phyloP scores from a whole-genome alignment of 2,888 invertebrate species.

The Crematogaster levior region DNA sequence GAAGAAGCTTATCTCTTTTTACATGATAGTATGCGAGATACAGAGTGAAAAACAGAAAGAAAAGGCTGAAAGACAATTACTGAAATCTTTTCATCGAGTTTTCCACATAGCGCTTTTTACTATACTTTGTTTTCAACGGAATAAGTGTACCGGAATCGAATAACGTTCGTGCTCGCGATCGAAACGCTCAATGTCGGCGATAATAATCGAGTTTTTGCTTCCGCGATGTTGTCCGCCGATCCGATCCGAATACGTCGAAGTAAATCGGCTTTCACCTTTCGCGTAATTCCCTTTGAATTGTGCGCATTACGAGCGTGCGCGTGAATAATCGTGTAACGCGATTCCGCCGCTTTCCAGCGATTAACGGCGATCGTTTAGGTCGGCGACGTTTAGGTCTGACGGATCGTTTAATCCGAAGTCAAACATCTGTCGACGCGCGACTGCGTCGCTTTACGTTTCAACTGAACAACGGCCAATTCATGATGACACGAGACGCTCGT shows the following conservation, averaged over 20 bases:
- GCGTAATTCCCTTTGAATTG: slow-evolving; percentile 55
- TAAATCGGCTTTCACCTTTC: slow-evolving; percentile 53
- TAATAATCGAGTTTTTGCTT: slow-evolving; percentile 46
- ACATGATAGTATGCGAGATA: neutral
- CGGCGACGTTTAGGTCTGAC: slow-evolving; percentile 54
- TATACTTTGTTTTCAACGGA: neutral
- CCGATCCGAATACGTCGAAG: slow-evolving; percentile 43
- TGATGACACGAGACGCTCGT: slow-evolving; percentile 51
- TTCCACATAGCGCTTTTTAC: slow-evolving; percentile 21
- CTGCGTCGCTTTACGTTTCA: slow-evolving; percentile 57
- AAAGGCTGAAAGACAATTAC: no score
- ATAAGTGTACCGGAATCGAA: neutral
- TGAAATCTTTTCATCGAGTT: neutral
- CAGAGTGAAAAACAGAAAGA: neutral
- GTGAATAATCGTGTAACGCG: slow-evolving; percentile 54
- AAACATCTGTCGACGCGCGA: slow-evolving; percentile 63
- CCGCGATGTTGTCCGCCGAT: slow-evolving; percentile 42
- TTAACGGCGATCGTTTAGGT: slow-evolving; percentile 48
- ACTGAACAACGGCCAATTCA: slow-evolving; percentile 61
- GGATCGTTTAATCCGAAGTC: slow-evolving; percentile 63
- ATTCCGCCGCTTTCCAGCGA: slow-evolving; percentile 52
- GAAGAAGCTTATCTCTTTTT: neutral
- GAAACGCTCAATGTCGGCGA: slow-evolving; percentile 13
- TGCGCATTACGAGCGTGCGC: slow-evolving; percentile 46
- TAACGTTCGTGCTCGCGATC: slow-evolving; percentile 2